Percentiles rank a stretch among this genome's conserved stretches.
Conservation (phyloP, 2,797 vertebrate genomes). For the Poecilia velifera region DNA sequence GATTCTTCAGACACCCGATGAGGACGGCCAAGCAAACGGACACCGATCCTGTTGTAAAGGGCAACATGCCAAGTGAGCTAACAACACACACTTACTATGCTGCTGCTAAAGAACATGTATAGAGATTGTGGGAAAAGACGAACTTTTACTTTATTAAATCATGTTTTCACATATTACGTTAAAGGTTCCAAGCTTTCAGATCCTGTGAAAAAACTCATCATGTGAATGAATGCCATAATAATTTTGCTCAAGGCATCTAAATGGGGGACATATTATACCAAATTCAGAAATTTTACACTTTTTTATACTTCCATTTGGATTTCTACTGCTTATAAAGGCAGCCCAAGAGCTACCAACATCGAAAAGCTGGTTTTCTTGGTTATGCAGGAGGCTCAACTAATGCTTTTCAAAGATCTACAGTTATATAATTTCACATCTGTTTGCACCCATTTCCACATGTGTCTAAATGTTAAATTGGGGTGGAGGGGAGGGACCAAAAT, state of each 20-base stretch:
- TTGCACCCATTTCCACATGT: too few relatives aligned
- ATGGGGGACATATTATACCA: too few relatives aligned
- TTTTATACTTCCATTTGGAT: too few relatives aligned
- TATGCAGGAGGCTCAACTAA: too few relatives aligned
- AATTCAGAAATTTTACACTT: too few relatives aligned
- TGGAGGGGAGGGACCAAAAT: too few relatives aligned
- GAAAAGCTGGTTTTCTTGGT: too few relatives aligned
- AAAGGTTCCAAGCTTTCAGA: background rate
- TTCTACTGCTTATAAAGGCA: too few relatives aligned
- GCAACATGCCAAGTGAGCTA: background rate
- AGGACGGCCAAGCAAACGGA: conserved; percentile 69
- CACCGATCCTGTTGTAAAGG: conserved; percentile 60
- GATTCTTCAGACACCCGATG: conserved; percentile 70
- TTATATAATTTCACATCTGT: too few relatives aligned
- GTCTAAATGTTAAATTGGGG: too few relatives aligned
- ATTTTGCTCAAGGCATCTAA: background rate
- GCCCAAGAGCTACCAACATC: too few relatives aligned
- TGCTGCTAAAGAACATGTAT: background rate
- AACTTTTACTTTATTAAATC: background rate
- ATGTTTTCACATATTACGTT: background rate
- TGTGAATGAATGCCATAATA: background rate
- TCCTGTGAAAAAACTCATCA: background rate
- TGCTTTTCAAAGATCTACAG: too few relatives aligned
- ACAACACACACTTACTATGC: background rate
- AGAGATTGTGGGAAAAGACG: background rate